Percentiles rank a stretch among this genome's conserved stretches.
These are phyloP conservation scores for Mastacembelus armatus DNA, from an alignment of 2,797 vertebrate species.

Conservation along the genomic window DNA sequence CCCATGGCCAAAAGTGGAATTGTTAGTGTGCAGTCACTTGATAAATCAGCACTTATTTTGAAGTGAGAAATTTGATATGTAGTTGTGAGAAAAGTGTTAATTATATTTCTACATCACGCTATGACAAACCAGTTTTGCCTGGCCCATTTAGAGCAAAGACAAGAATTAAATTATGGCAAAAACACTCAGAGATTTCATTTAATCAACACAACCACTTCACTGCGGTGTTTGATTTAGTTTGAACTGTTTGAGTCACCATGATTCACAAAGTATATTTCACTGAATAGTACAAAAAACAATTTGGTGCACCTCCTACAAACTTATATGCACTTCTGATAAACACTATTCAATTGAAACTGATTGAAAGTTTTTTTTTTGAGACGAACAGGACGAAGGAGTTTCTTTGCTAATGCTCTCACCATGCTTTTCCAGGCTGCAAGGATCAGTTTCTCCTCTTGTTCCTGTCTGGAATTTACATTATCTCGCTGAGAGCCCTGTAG, in stretches of 20 bases:
- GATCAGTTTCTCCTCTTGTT: constrained; percentile 85
- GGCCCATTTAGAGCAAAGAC: not conserved
- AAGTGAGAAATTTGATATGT: not conserved
- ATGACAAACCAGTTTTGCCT: not conserved
- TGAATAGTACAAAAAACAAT: not conserved
- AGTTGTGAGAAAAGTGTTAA: not conserved
- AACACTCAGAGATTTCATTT: not conserved
- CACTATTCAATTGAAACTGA: not conserved
- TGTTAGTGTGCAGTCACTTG: not conserved
- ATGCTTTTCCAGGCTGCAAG: constrained; percentile 87
- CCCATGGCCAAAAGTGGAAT: not conserved
- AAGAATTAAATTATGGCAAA: not conserved
- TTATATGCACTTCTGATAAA: not conserved
- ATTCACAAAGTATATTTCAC: not conserved
- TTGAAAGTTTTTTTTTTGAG: not conserved
- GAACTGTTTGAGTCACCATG: not conserved
- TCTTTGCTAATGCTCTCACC: constrained; percentile 68
- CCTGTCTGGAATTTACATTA: constrained; percentile 73
- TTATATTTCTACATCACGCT: not conserved
- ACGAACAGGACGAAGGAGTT: not conserved
- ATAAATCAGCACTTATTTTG: not conserved
- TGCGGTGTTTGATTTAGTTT: constrained; percentile 1
- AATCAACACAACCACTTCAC: not conserved
- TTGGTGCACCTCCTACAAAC: not conserved
- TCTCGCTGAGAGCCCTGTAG: constrained; percentile 52